Base-by-base conservation (phyloP, 1,140 invertebrate species). In the Bombus vancouverensis region DNA sequence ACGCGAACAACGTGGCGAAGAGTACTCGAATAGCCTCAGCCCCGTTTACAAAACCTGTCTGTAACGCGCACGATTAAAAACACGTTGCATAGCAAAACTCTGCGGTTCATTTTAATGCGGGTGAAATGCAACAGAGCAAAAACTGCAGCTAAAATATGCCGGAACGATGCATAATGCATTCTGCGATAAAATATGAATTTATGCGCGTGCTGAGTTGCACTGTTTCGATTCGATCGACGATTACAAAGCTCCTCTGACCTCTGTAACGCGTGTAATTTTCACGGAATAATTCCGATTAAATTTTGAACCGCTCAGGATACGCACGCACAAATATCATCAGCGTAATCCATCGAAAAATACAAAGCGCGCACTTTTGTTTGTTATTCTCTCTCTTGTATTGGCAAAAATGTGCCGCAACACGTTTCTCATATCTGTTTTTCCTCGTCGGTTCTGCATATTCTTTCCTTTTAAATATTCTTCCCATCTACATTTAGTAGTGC, bases 131-230 rank as follows among this genome's bases (percentile, higher is more conserved):
- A 73, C 68, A 83, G 88, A 89, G 81, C 81, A 89, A 89, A 89
- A 89, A 89, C 71, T 79, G 62, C 65, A 82, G 84, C 79, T 89
- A 87, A 90, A 90, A 90, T 90, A 90, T 83, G 85, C 88, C 77
- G 74, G 80, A 83, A 84, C 79, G 76, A 89, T 90, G 88, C 88
- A 90, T 90, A 87, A 90, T 90, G 88, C 82, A 90, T 90, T 85
- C 79, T 84, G 83, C 73, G 83, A 90, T 86, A 89, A 92, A 88
- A 87, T 90, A 88, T 89, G 86, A 90, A 89, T 90, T 90, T 90
- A 90, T 90, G 86, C 89, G 71, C 78, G 66, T 84, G 81, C 87
- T 88, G 89, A 90, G 81, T 89, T 87, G 70, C 74, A 79, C 78
- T 87, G 88, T 89, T 89, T 83, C 80, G 84, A 85, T 85, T 68